Evolutionary conservation across 2,113 vertebrate species (phyloP).

Genomic region (Nothobranchius kuhntae): DNA sequence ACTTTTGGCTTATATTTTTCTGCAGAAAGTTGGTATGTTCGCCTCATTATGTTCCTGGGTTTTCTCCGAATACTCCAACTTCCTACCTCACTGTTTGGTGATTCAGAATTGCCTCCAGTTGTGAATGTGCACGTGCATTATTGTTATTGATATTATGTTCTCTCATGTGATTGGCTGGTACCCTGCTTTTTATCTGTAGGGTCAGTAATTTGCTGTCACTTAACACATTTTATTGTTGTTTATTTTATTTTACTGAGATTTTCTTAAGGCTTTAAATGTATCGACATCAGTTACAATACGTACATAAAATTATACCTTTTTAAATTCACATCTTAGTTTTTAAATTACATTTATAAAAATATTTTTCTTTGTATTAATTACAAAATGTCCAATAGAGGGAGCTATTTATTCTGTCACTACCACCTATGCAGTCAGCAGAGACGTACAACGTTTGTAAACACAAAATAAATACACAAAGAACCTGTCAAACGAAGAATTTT

Average conservation of each 20-base stretch:
- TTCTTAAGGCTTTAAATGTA: not conserved
- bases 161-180: no score
- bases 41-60: not conserved
- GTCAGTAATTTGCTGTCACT: not conserved
- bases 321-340: not conserved
- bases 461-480: no score
- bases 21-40: not conserved
- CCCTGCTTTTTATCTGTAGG: no score
- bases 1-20: not conserved
- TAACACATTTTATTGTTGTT: not conserved
- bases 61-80: not conserved
- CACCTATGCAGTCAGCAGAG: no score
- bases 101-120: not conserved
- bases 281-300: not conserved
- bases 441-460: no score
- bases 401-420: slow-evolving; percentile 2
- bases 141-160: no score
- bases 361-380: no score
- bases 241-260: not conserved
- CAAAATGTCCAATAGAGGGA: slow-evolving; percentile 26
- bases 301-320: not conserved
- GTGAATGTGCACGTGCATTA: not conserved
- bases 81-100: not conserved
- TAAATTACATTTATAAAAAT: no score
- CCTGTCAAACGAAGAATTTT: not conserved